Percentiles rank a stretch among this genome's conserved stretches.
These are phyloP conservation scores for Atrichornis clamosus DNA, from an alignment of 2,113 vertebrate species.

Conservation along the genomic window DNA sequence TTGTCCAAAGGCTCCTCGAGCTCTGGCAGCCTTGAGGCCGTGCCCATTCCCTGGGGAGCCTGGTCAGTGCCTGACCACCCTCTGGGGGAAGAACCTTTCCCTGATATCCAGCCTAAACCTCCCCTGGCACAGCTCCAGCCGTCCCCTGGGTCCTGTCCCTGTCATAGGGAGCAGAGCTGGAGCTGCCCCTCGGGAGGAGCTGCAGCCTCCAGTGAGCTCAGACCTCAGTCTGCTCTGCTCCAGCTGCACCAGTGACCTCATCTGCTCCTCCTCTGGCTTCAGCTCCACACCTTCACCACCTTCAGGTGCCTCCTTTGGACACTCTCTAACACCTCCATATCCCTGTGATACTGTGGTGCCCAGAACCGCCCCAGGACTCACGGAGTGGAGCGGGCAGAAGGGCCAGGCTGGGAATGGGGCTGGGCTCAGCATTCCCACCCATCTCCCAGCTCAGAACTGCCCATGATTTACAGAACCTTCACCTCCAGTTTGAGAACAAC, in stretches of 20 bases:
- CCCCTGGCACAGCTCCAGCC: background rate
- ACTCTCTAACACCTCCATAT: background rate
- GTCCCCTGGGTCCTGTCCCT: background rate
- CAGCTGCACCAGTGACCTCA: background rate
- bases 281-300: background rate
- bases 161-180: background rate
- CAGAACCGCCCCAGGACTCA: background rate
- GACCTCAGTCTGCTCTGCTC: background rate
- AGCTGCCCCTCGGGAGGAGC: background rate
- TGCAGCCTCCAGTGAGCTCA: background rate
- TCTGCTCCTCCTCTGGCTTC: background rate
- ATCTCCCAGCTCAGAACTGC: background rate
- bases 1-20: background rate
- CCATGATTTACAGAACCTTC: background rate
- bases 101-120: accelerated
- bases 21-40: background rate
- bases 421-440: background rate
- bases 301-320: background rate
- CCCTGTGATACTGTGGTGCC: background rate
- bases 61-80: background rate
- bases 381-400: background rate
- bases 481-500: slow-evolving; percentile 25
- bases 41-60: background rate
- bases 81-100: background rate
- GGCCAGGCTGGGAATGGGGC: background rate